Conservation (phyloP, 2,113 vertebrate species). For the Chiloscyllium plagiosum region DNA sequence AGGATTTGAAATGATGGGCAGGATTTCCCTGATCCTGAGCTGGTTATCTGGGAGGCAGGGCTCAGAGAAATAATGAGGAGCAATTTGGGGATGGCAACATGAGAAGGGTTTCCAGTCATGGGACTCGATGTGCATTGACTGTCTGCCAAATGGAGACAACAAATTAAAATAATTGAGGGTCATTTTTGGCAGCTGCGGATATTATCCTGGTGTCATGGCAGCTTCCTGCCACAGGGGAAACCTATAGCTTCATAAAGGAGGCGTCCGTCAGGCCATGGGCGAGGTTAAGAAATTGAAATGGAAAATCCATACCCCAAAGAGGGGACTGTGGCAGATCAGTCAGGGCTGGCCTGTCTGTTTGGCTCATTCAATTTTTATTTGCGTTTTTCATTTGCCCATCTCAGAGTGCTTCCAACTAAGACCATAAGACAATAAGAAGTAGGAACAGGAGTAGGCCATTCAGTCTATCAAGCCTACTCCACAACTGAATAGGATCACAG, state of each 20-base stretch:
- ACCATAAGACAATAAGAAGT: too few relatives aligned
- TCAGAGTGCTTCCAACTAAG: neutral
- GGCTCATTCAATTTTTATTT: neutral
- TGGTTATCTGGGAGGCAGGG: neutral
- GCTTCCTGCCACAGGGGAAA: neutral
- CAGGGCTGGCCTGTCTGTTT: neutral
- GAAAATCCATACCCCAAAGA: neutral
- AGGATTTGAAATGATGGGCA: neutral
- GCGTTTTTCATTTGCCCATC: neutral
- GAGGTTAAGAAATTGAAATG: neutral
- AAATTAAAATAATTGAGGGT: neutral
- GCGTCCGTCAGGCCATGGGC: neutral
- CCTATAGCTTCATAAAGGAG: neutral
- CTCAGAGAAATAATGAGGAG: neutral
- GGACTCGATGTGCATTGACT: neutral
- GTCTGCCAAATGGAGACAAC: neutral
- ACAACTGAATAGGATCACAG: too few relatives aligned
- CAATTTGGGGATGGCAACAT: neutral
- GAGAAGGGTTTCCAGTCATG: neutral
- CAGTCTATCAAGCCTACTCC: too few relatives aligned
- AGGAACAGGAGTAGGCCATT: too few relatives aligned
- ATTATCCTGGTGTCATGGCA: neutral
- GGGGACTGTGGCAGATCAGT: neutral
- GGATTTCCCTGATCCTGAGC: neutral
- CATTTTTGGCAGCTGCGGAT: neutral